Conservation (phyloP, 2,113 vertebrate genomes). For the Furnarius figulus region DNA sequence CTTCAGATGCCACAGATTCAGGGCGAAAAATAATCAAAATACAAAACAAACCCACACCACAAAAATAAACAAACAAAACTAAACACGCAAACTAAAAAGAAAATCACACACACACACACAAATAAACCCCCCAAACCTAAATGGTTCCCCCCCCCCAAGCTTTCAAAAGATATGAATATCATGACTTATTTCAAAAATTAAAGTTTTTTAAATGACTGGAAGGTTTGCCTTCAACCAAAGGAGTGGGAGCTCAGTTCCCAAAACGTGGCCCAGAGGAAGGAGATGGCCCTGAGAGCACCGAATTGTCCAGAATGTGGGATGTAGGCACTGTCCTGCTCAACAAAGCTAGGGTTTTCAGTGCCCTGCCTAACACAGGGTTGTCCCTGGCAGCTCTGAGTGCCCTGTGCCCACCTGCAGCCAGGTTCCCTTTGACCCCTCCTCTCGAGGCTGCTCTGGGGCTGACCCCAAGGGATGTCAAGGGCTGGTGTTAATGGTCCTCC, state of each 20-base stretch:
- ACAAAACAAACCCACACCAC: not conserved
- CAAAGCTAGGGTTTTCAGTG: not conserved
- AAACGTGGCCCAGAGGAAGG: fast-evolving
- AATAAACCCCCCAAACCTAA: not conserved
- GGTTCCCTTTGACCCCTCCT: not conserved
- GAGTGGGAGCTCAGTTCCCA: not conserved
- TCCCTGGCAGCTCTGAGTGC: too few species aligned
- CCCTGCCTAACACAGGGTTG: fast-evolving
- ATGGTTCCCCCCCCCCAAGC: not conserved
- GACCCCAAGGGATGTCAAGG: not conserved
- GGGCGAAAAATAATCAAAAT: not conserved
- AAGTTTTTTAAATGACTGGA: fast-evolving
- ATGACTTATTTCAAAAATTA: not conserved
- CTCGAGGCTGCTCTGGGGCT: too few species aligned
- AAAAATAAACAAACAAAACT: not conserved
- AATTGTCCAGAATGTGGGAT: not conserved
- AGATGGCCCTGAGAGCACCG: not conserved
- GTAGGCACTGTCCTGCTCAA: not conserved
- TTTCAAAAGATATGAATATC: not conserved
- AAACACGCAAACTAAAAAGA: not conserved
- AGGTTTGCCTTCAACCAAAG: fast-evolving
- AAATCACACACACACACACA: too few species aligned
- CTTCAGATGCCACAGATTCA: fast-evolving
- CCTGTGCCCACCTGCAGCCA: too few species aligned
- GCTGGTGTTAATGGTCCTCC: too few species aligned